phyloP scores from a whole-genome alignment of 2,113 vertebrate genomes.

The Heterotis niloticus region DNA sequence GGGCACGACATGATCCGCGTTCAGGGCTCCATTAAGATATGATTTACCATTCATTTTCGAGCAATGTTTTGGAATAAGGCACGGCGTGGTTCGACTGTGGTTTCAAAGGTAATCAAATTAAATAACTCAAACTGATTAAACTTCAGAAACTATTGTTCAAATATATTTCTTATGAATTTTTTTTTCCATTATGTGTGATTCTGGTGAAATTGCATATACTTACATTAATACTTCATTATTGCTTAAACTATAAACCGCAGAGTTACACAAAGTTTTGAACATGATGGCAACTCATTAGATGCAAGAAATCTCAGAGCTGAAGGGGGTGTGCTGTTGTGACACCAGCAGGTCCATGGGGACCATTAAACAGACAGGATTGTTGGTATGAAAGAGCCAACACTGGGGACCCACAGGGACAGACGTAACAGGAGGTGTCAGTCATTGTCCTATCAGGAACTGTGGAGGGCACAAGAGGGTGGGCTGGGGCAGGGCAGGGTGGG shows the following conservation, averaged over 20 bases:
- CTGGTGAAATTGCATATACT: slow-evolving; percentile 6
- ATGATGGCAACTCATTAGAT: background rate
- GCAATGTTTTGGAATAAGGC: slow-evolving; percentile 2
- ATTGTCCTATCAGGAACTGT: background rate
- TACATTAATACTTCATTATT: background rate
- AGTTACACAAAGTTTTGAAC: background rate
- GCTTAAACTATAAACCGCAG: background rate
- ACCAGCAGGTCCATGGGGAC: background rate
- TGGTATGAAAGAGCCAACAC: background rate
- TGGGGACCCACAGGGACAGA: background rate
- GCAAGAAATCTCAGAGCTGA: background rate
- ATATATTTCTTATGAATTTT: background rate
- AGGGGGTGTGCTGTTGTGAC: background rate
- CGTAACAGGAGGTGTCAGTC: background rate
- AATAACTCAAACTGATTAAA: background rate
- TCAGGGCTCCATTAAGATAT: background rate
- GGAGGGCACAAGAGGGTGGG: background rate
- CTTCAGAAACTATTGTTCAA: background rate
- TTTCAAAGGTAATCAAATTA: background rate
- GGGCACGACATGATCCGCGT: background rate
- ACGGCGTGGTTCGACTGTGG: background rate
- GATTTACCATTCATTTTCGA: background rate
- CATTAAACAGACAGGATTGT: background rate
- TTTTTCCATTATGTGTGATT: background rate
- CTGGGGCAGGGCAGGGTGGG: background rate